Evolutionary conservation across 2,888 invertebrate species (phyloP), one percentile per base, ranked within the genome.

Genomic region (Drosophila melanosoma): DNA sequence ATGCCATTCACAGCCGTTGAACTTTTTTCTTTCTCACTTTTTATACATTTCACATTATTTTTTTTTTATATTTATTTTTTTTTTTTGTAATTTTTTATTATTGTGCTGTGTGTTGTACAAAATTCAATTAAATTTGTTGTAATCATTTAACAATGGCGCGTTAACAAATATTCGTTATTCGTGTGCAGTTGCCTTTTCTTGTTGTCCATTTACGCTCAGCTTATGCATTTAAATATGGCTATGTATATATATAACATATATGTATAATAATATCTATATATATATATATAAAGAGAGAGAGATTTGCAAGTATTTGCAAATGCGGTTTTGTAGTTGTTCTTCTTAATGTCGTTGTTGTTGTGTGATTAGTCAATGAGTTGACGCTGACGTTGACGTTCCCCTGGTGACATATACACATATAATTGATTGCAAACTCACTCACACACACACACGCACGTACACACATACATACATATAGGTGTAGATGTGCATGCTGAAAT

Each of bases 111-210:
- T 62, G 51, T 49, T 67, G 72, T 63, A 76, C 53, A 81, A 74
- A 83, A 79, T 80, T 85, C 87, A 85, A 85, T 85, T 87, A 74
- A 85, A 83, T 71, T 75, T 79, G 69, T 79, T 74, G 67, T 87
- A 85, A 85, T 85, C 77, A 81, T 71, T 83, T 81, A 79, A 85
- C 84, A 85, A 85, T 81, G 81, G 88, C 61, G 69, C 74, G 70
- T 69, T 76, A 76, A 83, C 72, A 69, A 65, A 80, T 75, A 72
- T 45, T 45, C 45, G 23, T 45, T 45, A 51, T 74, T 76, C 66
- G 62, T 67, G 67, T 71, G 76, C 67, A 68, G 54, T 64, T 38
- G 42, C 20, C 49, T 45, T 48, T 56, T 62, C 61, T 66, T 57
- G 69, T 66, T 77, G 62, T 77, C 54, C 79, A 69, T 74, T 81